Percentiles rank a stretch among this genome's conserved stretches.
Conservation (phyloP, 1,140 invertebrate species). For the Philotrypesis tridentata region DNA sequence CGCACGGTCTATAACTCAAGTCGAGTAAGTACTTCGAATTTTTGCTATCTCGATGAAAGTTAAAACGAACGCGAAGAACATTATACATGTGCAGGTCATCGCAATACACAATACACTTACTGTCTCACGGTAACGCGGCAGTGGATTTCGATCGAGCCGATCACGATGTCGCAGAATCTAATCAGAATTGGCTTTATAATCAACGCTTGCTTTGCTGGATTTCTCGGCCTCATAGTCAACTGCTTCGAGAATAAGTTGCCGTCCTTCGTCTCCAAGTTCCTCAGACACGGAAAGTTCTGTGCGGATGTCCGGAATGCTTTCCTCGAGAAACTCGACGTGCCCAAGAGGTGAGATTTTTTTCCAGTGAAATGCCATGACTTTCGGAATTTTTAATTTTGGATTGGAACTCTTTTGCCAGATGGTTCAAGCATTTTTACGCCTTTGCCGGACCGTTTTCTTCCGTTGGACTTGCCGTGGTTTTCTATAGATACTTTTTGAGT, state of each 20-base stretch:
- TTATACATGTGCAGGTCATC: no score
- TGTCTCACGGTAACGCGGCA: background rate
- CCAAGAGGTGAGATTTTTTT: conserved; percentile 77
- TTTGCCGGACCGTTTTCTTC: conserved; percentile 77
- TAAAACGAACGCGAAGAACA: no score
- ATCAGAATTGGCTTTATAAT: conserved; percentile 76
- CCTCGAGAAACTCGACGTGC: conserved; percentile 77
- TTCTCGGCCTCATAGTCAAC: conserved; percentile 77
- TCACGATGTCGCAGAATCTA: conserved; percentile 71
- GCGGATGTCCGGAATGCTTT: conserved; percentile 73
- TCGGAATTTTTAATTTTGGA: background rate
- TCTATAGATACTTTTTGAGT: conserved; percentile 72
- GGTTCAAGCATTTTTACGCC: conserved; percentile 84
- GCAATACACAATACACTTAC: no score
- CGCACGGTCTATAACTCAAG: no score
- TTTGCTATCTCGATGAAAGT: no score
- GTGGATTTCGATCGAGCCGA: conserved; percentile 20
- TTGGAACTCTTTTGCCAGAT: conserved; percentile 64
- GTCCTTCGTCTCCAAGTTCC: conserved; percentile 75
- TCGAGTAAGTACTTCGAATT: no score
- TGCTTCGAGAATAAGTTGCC: conserved; percentile 79
- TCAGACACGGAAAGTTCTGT: conserved; percentile 81
- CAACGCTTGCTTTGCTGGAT: conserved; percentile 70
- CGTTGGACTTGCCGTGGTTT: conserved; percentile 70
- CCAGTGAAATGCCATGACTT: no score